Percentiles rank a stretch among this genome's conserved stretches.
Evolutionary conservation across 2,797 vertebrate genomes (phyloP).

Genomic region (Myotis myotis): DNA sequence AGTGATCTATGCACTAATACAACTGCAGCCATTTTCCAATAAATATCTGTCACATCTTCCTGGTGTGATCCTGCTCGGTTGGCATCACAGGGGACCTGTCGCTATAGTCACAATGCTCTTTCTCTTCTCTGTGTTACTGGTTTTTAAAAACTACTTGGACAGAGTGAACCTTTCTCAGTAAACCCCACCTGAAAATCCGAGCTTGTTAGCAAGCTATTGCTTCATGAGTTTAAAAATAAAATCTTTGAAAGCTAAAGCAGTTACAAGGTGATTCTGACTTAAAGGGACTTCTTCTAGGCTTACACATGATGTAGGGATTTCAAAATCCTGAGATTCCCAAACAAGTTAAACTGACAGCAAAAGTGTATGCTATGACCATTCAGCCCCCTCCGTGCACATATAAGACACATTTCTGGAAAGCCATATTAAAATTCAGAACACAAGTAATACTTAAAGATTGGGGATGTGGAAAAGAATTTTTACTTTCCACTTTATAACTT

Average conservation of each 20-base stretch:
- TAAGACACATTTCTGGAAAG: neutral
- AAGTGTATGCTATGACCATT: neutral
- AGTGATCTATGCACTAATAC: neutral
- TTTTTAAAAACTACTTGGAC: neutral
- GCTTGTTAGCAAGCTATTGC: neutral
- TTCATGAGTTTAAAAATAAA: neutral
- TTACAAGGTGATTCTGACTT: conserved; percentile 29
- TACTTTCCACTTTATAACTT: neutral
- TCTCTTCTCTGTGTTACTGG: neutral
- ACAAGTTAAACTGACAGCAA: neutral
- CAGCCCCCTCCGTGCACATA: neutral
- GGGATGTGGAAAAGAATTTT: neutral
- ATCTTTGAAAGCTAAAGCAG: neutral
- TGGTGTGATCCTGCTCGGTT: neutral
- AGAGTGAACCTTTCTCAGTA: neutral
- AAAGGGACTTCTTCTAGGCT: neutral
- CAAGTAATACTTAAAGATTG: neutral
- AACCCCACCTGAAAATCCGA: neutral
- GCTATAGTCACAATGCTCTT: neutral
- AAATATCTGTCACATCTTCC: neutral
- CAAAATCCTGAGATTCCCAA: neutral
- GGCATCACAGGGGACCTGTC: neutral
- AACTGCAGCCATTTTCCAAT: neutral
- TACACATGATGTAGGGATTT: neutral
- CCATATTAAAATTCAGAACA: neutral